Evolutionary conservation across 2,888 invertebrate species (phyloP).

Genomic region (Allophyes oxyacanthae): DNA sequence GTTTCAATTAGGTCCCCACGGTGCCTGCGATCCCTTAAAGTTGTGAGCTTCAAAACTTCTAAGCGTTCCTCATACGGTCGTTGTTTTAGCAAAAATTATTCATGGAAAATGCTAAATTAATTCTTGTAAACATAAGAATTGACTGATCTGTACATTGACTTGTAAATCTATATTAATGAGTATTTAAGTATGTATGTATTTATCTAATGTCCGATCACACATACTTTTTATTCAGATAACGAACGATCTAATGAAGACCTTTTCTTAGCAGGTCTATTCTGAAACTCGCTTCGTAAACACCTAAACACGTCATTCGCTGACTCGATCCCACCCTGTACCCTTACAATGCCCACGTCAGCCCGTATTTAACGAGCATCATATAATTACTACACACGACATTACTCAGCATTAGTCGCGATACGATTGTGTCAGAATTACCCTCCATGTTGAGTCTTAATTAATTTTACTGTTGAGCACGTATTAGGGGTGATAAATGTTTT

Average conservation of each 20-base stretch:
- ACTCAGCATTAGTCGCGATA: conserved; percentile 58
- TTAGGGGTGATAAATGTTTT: conserved; percentile 40
- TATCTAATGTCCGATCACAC: not conserved
- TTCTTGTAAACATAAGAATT: too few relatives aligned
- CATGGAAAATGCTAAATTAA: too few relatives aligned
- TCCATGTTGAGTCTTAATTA: conserved; percentile 45
- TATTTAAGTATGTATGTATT: too few relatives aligned
- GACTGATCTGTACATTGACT: too few relatives aligned
- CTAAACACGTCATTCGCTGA: conserved; percentile 46
- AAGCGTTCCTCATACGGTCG: too few relatives aligned
- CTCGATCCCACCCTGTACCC: conserved; percentile 16
- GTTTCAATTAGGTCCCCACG: too few relatives aligned
- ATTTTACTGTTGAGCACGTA: conserved; percentile 43
- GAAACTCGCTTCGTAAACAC: conserved; percentile 40
- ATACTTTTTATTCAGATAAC: conserved; percentile 19
- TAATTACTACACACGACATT: conserved; percentile 61
- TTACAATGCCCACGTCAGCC: conserved; percentile 47
- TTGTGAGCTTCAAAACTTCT: too few relatives aligned
- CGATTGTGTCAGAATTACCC: conserved; percentile 45
- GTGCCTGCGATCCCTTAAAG: too few relatives aligned
- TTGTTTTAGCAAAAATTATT: too few relatives aligned
- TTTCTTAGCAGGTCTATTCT: conserved; percentile 38
- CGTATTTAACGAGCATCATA: conserved; percentile 58
- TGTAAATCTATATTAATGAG: too few relatives aligned
- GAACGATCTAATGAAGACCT: conserved; percentile 40